Percentiles rank a stretch among this genome's conserved stretches.
Conservation (phyloP, 2,888 invertebrate species). For the Dicycla oo region DNA sequence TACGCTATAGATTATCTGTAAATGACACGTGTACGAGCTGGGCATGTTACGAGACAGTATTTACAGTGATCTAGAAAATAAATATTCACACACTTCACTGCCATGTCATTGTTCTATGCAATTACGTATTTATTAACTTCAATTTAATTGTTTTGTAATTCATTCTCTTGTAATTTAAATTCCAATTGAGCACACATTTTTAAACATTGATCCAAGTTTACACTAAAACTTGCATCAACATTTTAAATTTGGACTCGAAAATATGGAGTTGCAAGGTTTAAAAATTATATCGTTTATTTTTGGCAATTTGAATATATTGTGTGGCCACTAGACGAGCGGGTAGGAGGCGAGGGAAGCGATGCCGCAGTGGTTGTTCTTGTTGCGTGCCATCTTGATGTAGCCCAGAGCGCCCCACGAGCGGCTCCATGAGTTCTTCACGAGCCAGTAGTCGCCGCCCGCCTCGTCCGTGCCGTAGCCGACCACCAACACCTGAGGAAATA, state of each 20-base stretch:
- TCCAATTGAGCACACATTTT: slow-evolving; percentile 40
- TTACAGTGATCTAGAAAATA: not conserved
- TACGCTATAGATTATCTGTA: not conserved
- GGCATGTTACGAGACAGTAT: slow-evolving; percentile 8
- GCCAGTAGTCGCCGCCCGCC: slow-evolving; percentile 94
- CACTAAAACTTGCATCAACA: not conserved
- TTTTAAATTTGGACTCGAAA: not conserved
- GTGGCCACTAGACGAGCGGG: slow-evolving; percentile 92
- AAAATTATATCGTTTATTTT: not conserved
- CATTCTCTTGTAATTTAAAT: slow-evolving; percentile 9
- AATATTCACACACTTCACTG: slow-evolving; percentile 8
- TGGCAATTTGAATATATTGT: not conserved
- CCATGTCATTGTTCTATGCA: slow-evolving; percentile 16
- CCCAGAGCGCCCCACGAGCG: slow-evolving; percentile 95
- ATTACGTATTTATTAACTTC: not conserved
- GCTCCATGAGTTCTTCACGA: slow-evolving; percentile 97
- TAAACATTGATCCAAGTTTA: slow-evolving; percentile 2
- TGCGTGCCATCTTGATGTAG: slow-evolving; percentile 97
- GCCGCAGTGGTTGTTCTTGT: slow-evolving; percentile 96
- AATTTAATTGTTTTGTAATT: not conserved
- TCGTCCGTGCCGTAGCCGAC: slow-evolving; percentile 95
- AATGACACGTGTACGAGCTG: slow-evolving; percentile 31
- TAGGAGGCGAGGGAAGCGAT: slow-evolving; percentile 96
- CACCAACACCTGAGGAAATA: slow-evolving; percentile 89
- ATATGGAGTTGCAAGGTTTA: not conserved